These are phyloP conservation scores for Oryctolagus cuniculus DNA, from an alignment of 2,113 vertebrate genomes.

Conservation along the genomic window mOryCun1.1 NC_091448.1:7590501-7591000, in stretches of 20 bases:
- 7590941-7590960: neutral
- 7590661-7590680: too few relatives aligned
- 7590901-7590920: neutral
- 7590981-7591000: neutral
- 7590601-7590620: too few relatives aligned
- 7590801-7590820: fast-evolving
- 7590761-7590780: neutral
- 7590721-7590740: neutral
- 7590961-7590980: neutral
- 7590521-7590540: too few relatives aligned
- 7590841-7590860: neutral
- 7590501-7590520: too few relatives aligned
- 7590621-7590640: too few relatives aligned
- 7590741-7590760: neutral
- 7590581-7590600: too few relatives aligned
- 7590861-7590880: neutral
- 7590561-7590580: too few relatives aligned
- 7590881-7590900: neutral
- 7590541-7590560: too few relatives aligned
- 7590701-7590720: neutral
- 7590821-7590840: neutral
- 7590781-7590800: neutral
- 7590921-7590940: neutral
- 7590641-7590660: too few relatives aligned
- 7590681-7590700: neutral